phyloP scores from a whole-genome alignment of 2,888 invertebrate genomes.

The Coenonympha arcania region DNA sequence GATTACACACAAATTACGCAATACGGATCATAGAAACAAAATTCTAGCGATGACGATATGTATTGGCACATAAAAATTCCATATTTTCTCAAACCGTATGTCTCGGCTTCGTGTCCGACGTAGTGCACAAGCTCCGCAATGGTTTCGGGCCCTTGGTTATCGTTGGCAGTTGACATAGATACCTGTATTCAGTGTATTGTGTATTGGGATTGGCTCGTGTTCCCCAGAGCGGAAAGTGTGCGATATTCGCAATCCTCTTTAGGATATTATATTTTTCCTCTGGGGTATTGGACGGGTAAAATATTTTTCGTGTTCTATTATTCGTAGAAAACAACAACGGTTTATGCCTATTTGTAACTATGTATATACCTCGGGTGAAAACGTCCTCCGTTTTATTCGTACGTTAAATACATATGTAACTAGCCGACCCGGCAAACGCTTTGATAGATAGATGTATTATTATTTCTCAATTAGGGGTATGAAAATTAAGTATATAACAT shows the following conservation, averaged over 20 bases:
- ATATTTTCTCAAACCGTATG: too few relatives aligned
- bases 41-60: too few relatives aligned
- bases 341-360: not conserved
- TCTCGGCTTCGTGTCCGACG: too few relatives aligned
- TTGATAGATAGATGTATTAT: too few relatives aligned
- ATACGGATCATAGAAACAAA: too few relatives aligned
- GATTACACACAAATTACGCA: too few relatives aligned
- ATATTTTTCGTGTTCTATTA: not conserved
- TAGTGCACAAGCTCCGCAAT: not conserved
- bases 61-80: too few relatives aligned
- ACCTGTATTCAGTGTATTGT: constrained; percentile 4
- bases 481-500: too few relatives aligned
- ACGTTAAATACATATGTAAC: too few relatives aligned
- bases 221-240: not conserved
- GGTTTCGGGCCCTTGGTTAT: constrained; percentile 9
- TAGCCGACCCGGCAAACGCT: not conserved
- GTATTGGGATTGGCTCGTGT: constrained; percentile 2
- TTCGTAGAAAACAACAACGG: not conserved
- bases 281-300: not conserved
- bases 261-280: constrained; percentile 3
- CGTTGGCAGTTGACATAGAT: constrained; percentile 3
- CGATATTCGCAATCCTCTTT: constrained; percentile 6
- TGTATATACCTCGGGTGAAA: not conserved
- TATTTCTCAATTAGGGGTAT: too few relatives aligned
- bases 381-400: too few relatives aligned